Evolutionary conservation across 2,797 vertebrate genomes (phyloP).

Genomic region (Chanos chanos): DNA sequence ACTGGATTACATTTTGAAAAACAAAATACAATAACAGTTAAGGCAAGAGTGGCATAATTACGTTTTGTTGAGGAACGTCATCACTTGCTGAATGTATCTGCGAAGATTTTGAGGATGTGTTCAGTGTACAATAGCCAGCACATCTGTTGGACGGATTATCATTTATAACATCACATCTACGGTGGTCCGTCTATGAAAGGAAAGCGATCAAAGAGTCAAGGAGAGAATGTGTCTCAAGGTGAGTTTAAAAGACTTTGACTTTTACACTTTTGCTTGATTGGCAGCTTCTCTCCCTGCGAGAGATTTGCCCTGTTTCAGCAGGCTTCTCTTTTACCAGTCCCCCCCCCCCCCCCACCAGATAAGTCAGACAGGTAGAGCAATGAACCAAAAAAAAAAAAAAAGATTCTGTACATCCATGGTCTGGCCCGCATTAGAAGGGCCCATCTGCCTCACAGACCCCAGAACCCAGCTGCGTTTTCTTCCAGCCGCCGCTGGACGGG

Average conservation of each 20-base stretch:
- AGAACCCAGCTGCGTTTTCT: conserved; percentile 20
- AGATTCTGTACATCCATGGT: conserved; percentile 7
- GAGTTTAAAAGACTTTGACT: conserved; percentile 27
- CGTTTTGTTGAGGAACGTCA: no score
- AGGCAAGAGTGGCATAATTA: no score
- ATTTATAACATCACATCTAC: not conserved
- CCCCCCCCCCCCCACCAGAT: conserved; percentile 2
- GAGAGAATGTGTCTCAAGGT: conserved; percentile 9
- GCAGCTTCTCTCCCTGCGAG: conserved; percentile 9
- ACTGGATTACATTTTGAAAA: no score
- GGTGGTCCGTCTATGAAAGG: conserved; percentile 26
- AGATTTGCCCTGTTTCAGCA: not conserved
- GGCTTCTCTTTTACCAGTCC: not conserved
- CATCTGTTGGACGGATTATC: conserved; percentile 25
- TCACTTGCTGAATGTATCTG: no score
- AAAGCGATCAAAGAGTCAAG: conserved; percentile 19
- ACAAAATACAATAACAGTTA: no score
- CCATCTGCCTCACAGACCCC: conserved; percentile 19
- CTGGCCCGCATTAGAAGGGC: conserved; percentile 29
- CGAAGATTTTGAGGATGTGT: not conserved
- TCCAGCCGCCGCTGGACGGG: conserved; percentile 6
- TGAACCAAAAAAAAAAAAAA: conserved; percentile 34
- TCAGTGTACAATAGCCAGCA: conserved; percentile 26
- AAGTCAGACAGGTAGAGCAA: conserved; percentile 34
- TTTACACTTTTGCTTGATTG: conserved; percentile 26